Percentiles rank a stretch among this genome's conserved stretches.
Conservation (phyloP, 2,888 invertebrate species). For the Eilema griseolum region DNA sequence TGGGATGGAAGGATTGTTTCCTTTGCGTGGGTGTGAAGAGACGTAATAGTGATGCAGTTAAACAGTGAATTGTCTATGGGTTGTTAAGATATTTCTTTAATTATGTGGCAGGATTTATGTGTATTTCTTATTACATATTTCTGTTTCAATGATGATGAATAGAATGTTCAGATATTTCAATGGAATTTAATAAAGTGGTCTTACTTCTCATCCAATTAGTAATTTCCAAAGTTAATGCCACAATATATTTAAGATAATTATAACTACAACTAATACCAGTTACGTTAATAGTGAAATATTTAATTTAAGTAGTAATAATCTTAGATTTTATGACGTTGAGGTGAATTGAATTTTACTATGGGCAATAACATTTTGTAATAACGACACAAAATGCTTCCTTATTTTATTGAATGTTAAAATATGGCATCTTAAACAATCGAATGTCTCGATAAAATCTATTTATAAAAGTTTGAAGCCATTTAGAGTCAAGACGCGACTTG, state of each 20-base stretch:
- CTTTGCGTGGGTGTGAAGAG: conserved; percentile 20
- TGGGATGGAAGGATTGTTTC: conserved; percentile 34
- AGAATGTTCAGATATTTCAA: no score
- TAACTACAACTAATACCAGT: no score
- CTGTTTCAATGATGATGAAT: no score
- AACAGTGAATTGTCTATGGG: background rate
- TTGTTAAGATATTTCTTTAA: background rate
- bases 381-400: conserved; percentile 45
- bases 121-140: no score
- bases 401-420: conserved; percentile 42
- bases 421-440: conserved; percentile 38
- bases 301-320: conserved; percentile 1
- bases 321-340: conserved; percentile 23
- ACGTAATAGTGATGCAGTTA: background rate
- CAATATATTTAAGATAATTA: background rate
- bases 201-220: background rate
- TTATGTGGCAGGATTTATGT: no score
- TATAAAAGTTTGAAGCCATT: conserved; percentile 43
- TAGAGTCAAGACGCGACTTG: conserved; percentile 34
- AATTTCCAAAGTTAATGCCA: background rate
- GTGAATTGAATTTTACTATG: conserved; percentile 36
- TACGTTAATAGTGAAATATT: background rate
- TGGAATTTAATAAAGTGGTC: no score
- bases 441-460: conserved; percentile 47
- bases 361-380: conserved; percentile 23